Evolutionary conservation across 2,888 invertebrate species (phyloP), one percentile per base, ranked within the genome.

Genomic region (Eurois occulta): DNA sequence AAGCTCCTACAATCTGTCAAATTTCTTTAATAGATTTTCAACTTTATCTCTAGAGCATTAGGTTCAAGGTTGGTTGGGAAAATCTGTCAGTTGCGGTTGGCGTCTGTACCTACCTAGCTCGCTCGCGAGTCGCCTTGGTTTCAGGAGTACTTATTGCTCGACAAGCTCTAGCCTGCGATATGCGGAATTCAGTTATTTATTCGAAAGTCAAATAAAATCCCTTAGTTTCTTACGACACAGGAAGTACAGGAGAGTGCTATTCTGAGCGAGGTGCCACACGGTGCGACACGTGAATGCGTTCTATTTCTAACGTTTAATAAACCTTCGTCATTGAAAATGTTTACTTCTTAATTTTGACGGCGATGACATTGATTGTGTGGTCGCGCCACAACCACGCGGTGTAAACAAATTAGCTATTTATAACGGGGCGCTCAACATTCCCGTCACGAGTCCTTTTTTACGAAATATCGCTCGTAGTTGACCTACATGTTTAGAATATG

Each of bases 351-450:
- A 66, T 69, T 78, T 52, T 80, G 84, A 84, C 81, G 46, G 72
- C 55, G 84, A 55, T 87, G 87, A 71, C 87, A 84, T 84, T 84
- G 84, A 80, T 64, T 35, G n/a, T 70, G 64, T 70, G 85, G 66
- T 55, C 65, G 66, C 46, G 66, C 72, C 66, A 67, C 70, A 66
- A 60, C 85, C 70, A 11, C 55, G 58, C 73, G 84, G 32, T 75
- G 85, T 84, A 84, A 80, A 80, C 85, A 84, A 80, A 87, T 80
- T 16, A 55, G 28, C 85, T 84, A 84, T 84, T 84, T 84, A 84
- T 84, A 84, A 80, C 72, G 64, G 58, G n/a, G 58, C 78, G 65
- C 43, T 75, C 66, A 66, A 66, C 55, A 86, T 86, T 83, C 83
- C 70, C 38, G 28, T 48, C 65, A 55, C 68, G 35, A 64, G 28